These are phyloP conservation scores for Caenorhabditis panamensis DNA, from an alignment of 2,888 invertebrate species.

Conservation along the genomic window DNA sequence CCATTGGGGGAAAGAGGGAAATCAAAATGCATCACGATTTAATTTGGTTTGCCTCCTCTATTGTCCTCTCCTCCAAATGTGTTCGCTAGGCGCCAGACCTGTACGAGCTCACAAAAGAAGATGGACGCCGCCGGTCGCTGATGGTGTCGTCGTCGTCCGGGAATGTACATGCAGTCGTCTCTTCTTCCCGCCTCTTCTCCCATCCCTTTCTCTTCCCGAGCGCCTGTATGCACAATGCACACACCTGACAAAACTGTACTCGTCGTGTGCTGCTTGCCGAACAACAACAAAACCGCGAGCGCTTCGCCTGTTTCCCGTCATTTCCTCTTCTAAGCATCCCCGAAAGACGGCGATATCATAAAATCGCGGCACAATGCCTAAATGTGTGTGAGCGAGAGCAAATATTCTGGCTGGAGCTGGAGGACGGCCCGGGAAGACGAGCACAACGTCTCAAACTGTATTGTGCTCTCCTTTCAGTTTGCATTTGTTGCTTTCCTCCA, in stretches of 20 bases:
- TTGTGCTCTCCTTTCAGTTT: conserved; percentile 23
- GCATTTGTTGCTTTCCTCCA: background rate
- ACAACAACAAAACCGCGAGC: conserved; percentile 42
- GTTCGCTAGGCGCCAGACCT: background rate
- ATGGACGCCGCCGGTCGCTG: conserved; percentile 11
- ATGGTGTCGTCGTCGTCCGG: conserved; percentile 22
- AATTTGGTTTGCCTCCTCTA: conserved; percentile 4
- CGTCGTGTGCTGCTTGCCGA: conserved; percentile 29
- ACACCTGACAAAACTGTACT: conserved; percentile 60
- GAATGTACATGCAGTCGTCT: conserved; percentile 34
- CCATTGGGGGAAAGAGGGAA: background rate
- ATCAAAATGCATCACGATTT: background rate
- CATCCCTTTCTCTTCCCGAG: conserved; percentile 52
- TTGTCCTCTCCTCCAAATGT: background rate
- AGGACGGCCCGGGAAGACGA: conserved; percentile 6
- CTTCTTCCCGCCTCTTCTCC: conserved; percentile 28
- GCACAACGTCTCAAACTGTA: conserved; percentile 20
- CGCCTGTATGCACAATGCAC: conserved; percentile 62
- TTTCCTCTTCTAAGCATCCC: conserved; percentile 47
- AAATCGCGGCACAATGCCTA: conserved; percentile 54
- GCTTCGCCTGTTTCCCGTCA: conserved; percentile 16
- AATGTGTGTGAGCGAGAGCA: conserved; percentile 49
- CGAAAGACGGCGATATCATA: conserved; percentile 44
- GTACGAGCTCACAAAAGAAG: conserved; percentile 40
- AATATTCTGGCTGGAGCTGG: conserved; percentile 47